A percentile compares a stretch with the other conserved stretches of the same genome.
phyloP scores from a whole-genome alignment of 1,140 invertebrate species.

The Drosophila ananassae region DNA sequence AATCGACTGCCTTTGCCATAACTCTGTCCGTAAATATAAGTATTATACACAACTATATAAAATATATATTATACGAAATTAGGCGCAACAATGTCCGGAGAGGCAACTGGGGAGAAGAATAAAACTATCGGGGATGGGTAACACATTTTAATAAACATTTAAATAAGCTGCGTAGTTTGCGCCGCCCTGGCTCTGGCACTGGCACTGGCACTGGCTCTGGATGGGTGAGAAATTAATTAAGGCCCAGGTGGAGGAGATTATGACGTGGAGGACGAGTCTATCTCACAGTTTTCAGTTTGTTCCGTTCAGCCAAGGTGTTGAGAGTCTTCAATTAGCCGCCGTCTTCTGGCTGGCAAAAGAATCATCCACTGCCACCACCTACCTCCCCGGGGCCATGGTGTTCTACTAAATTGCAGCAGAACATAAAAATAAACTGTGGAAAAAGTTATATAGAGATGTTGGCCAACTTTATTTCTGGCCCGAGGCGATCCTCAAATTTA shows the following conservation, averaged over 20 bases:
- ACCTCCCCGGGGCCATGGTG: slow-evolving; percentile 29
- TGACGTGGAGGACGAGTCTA: slow-evolving; percentile 5
- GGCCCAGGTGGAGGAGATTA: slow-evolving; percentile 28
- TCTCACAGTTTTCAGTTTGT: slow-evolving; percentile 30
- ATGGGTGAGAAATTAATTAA: slow-evolving; percentile 50
- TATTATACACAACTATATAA: slow-evolving; percentile 37
- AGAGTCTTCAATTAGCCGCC: slow-evolving; percentile 51
- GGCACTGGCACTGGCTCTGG: background rate
- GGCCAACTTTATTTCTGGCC: slow-evolving; percentile 1
- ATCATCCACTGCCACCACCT: background rate
- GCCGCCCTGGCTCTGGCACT: slow-evolving; percentile 6
- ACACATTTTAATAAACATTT: slow-evolving; percentile 52
- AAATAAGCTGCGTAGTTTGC: slow-evolving; percentile 54
- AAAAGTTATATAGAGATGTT: slow-evolving; percentile 29
- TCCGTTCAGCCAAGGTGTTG: slow-evolving; percentile 22
- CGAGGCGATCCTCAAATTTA: background rate
- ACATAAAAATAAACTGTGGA: slow-evolving; percentile 51
- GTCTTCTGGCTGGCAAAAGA: slow-evolving; percentile 8
- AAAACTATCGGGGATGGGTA: background rate
- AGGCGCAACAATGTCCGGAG: slow-evolving; percentile 49
- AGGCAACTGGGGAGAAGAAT: too few species aligned
- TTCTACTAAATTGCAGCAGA: slow-evolving; percentile 47
- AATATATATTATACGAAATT: slow-evolving; percentile 41
- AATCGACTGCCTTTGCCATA: slow-evolving; percentile 39
- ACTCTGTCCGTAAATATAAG: slow-evolving; percentile 39